phyloP scores from a whole-genome alignment of 2,113 vertebrate genomes.

The Phalacrocorax aristotelis region DNA sequence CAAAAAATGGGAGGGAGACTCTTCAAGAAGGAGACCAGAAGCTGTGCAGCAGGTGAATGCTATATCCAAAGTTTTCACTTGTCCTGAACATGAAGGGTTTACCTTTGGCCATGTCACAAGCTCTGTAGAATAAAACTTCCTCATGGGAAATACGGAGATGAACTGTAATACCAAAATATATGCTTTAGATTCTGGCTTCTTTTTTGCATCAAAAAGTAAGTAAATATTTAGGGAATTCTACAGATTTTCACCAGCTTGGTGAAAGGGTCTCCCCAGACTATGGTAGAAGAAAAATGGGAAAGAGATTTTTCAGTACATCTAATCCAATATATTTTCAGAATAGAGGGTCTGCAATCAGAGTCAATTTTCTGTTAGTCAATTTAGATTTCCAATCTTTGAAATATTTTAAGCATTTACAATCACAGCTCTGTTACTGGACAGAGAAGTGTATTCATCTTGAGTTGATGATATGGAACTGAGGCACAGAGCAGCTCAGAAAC shows the following conservation, averaged over 20 bases:
- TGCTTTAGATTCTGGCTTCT: neutral
- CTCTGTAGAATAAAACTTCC: neutral
- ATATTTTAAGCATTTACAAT: neutral
- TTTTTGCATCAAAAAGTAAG: neutral
- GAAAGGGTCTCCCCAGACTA: neutral
- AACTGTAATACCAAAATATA: neutral
- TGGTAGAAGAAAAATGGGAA: neutral
- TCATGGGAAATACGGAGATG: neutral
- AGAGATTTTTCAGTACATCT: neutral
- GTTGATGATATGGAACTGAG: neutral
- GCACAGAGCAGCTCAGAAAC: neutral
- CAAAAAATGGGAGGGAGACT: accelerated
- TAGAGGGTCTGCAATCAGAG: neutral
- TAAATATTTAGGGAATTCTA: neutral
- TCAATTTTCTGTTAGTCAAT: neutral
- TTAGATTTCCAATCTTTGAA: neutral
- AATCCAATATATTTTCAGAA: neutral
- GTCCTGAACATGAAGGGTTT: neutral
- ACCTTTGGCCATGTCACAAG: neutral
- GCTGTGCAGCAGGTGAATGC: neutral
- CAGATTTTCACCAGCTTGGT: neutral
- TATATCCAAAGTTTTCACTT: neutral
- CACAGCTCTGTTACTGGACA: neutral
- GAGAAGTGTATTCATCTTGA: neutral
- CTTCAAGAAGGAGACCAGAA: neutral